phyloP scores from a whole-genome alignment of 2,113 vertebrate genomes.

The Rostratula benghalensis region DNA sequence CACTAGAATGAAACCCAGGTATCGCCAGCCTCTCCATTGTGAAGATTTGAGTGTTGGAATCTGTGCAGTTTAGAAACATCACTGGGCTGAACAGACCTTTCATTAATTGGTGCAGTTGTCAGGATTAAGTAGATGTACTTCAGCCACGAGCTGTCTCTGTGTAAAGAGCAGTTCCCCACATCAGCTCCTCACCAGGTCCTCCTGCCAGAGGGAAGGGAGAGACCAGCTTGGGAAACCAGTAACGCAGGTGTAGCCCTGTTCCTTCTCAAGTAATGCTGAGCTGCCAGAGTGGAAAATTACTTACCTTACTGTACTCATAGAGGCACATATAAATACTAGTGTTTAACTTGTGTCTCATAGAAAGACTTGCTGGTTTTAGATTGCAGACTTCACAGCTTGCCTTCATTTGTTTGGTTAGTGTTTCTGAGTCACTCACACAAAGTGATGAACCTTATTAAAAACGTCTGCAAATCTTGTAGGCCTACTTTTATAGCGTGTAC shows the following conservation, averaged over 20 bases:
- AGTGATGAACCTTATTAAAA: not conserved
- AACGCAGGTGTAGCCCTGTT: not conserved
- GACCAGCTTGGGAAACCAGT: not conserved
- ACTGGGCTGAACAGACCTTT: not conserved
- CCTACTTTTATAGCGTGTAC: not conserved
- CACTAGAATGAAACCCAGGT: not conserved
- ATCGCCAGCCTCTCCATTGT: fast-evolving
- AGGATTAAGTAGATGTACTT: not conserved
- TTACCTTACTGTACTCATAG: not conserved
- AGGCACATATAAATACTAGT: not conserved
- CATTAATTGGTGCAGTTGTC: not conserved
- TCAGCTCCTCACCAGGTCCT: not conserved
- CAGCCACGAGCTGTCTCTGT: not conserved
- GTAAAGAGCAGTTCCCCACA: not conserved
- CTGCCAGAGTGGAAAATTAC: not conserved
- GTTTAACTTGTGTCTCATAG: not conserved
- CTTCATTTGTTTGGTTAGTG: not conserved
- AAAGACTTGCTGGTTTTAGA: not conserved
- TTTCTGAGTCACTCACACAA: not conserved
- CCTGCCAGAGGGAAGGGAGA: not conserved
- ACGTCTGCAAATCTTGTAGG: not conserved
- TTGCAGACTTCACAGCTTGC: not conserved
- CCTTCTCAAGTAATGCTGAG: not conserved
- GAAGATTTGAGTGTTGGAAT: not conserved
- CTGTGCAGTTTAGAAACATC: not conserved